Evolutionary conservation across 1,140 invertebrate species (phyloP).

Genomic region (Luehdorfia chinensis): DNA sequence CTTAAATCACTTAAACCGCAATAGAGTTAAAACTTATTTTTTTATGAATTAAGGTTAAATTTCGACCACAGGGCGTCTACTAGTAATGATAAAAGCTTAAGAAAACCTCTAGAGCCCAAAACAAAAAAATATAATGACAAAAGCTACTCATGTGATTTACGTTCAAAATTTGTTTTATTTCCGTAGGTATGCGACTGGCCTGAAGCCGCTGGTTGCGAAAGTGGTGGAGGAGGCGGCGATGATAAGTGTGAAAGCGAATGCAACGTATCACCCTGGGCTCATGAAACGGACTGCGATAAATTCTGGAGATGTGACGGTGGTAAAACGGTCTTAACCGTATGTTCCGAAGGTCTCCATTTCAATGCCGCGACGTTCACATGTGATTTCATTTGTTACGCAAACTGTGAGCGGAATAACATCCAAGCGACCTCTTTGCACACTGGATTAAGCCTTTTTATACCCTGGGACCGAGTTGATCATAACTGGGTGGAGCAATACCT

Average conservation of each 20-base stretch:
- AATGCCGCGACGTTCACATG: conserved; percentile 42
- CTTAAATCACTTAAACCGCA: no score
- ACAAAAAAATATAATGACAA: no score
- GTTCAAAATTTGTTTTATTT: neutral
- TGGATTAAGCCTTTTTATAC: neutral
- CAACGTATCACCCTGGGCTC: conserved; percentile 50
- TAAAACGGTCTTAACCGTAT: conserved; percentile 55
- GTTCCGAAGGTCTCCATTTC: conserved; percentile 76
- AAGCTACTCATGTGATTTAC: no score
- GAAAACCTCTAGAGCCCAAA: no score
- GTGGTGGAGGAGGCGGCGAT: neutral
- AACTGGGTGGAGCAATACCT: neutral
- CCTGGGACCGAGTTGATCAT: conserved; percentile 12
- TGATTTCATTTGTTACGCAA: conserved; percentile 30
- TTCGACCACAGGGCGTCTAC: no score
- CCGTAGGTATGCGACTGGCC: conserved; percentile 31
- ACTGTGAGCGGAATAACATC: conserved; percentile 15
- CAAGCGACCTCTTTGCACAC: conserved; percentile 1
- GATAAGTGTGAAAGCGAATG: conserved; percentile 29
- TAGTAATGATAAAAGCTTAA: no score
- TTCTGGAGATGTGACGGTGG: conserved; percentile 77
- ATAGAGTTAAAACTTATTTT: no score
- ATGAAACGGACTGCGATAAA: conserved; percentile 70
- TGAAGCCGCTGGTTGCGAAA: conserved; percentile 21
- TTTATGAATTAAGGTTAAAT: no score